Evolutionary conservation across 2,797 vertebrate genomes (phyloP), one percentile per base, ranked within the genome.

Genomic region (Monodelphis domestica): DNA sequence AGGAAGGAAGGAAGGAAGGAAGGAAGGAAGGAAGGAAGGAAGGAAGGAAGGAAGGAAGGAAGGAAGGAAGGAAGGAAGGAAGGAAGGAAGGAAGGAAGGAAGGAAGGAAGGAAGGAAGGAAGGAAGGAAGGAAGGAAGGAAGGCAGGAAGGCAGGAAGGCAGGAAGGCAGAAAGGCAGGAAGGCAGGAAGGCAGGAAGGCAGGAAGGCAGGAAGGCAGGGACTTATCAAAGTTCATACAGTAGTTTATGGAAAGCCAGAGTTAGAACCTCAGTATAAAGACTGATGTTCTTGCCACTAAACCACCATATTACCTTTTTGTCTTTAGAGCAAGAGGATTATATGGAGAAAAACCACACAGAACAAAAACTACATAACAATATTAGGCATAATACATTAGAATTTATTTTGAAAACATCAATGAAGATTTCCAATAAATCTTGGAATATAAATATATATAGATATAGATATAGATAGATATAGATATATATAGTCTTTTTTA

Each of bases 211-310:
- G n/a, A n/a, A n/a, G n/a, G n/a, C n/a, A n/a, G n/a, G n/a, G n/a
- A 94, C 45, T 17, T 87, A 30, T 54, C 33, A 84, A 87, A 93
- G 54, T 28, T 70, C 45, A 92, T 52, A 53, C 54, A 90, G 54
- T 63, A 52, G 52, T 28, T 91, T 92, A 57, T 50, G 50, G 87
- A 45, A 24, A 55, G 45, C 26, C 89, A 10, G 63, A 50, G 4
- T 54, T 6, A 24, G 29, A 87, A 91, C 11, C 63, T 45, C 26
- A 38, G 52, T 63, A 57, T 87, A 11, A 30, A 52, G 63, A 88
- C 53, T 87, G 89, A 51, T 84, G 24, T 28, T 57, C 89, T 91
- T 87, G 91, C 54, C 53, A 91, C 28, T 5, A 89, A 88, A 53
- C 5, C 90, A 92, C 33, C 53, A 30, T n/a, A 45, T 70, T 59